Evolutionary conservation across 2,113 vertebrate genomes (phyloP).

Genomic region (Motacilla tschutschensis): DNA sequence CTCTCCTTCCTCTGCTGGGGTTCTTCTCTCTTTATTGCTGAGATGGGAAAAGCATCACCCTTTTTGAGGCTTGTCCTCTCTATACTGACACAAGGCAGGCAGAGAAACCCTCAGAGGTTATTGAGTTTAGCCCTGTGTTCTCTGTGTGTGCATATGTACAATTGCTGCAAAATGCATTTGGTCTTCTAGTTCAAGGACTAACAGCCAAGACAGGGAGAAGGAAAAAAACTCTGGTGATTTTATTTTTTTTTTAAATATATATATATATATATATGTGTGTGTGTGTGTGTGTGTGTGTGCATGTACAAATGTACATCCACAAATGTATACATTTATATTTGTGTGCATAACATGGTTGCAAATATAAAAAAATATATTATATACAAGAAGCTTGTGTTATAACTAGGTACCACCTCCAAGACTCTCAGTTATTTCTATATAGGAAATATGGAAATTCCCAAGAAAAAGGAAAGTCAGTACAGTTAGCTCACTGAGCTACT

Average conservation of each 20-base stretch:
- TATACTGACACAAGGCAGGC: neutral
- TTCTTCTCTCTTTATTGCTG: neutral
- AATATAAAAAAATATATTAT: neutral
- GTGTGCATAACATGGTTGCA: neutral
- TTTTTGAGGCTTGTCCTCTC: neutral
- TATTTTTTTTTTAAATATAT: neutral
- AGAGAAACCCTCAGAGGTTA: neutral
- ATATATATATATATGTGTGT: too few relatives aligned
- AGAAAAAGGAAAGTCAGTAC: neutral
- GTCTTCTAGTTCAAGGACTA: neutral
- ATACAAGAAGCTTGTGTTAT: neutral
- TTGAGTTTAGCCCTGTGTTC: neutral
- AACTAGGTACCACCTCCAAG: neutral
- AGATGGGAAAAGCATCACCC: neutral
- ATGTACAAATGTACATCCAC: neutral
- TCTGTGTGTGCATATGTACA: neutral
- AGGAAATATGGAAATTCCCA: neutral
- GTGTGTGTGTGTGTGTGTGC: too few relatives aligned
- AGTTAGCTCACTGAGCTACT: neutral
- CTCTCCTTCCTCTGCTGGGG: neutral
- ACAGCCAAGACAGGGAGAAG: neutral
- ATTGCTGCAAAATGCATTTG: neutral
- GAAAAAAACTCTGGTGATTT: neutral
- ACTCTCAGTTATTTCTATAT: neutral
- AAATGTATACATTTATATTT: neutral